Conservation (phyloP, 2,113 vertebrate species). For the human region GRCh38 chr2:75183501-75184000, state of each 20-base stretch:
- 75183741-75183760: neutral
- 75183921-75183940: neutral
- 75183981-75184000: slow-evolving; percentile 18
- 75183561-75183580: neutral
- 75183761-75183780: neutral
- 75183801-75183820: neutral
- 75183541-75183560: neutral
- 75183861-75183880: neutral
- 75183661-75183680: neutral
- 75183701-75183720: neutral
- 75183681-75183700: rapidly evolving
- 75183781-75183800: neutral
- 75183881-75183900: neutral
- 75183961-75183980: slow-evolving; percentile 14
- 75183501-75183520: neutral
- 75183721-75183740: neutral
- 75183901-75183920: neutral
- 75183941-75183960: neutral
- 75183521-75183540: slow-evolving; percentile 3
- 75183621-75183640: neutral
- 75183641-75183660: neutral
- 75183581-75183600: neutral
- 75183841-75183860: neutral
- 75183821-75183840: neutral
- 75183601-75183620: rapidly evolving